A percentile compares a stretch with the other conserved stretches of the same genome.
Evolutionary conservation across 2,113 vertebrate species (phyloP).

Genomic region (pig (Sus scrofa)): T2T-Sscrofa CM000812.6:143110501-143111000

Average conservation of each 20-base stretch:
- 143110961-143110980: background rate
- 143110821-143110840: background rate
- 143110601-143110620: background rate
- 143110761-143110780: background rate
- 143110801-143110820: background rate
- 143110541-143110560: background rate
- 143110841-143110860: background rate
- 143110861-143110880: constrained; percentile 25
- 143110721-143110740: background rate
- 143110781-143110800: background rate
- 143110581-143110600: background rate
- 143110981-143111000: background rate
- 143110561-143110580: background rate
- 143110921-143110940: background rate
- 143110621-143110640: background rate
- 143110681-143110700: background rate
- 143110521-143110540: constrained; percentile 26
- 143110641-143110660: background rate
- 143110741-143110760: background rate
- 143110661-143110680: background rate
- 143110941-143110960: background rate
- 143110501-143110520: constrained; percentile 6
- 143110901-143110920: background rate
- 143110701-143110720: background rate
- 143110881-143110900: background rate